A percentile compares a stretch with the other conserved stretches of the same genome.
These are phyloP conservation scores for Sterrhoptilus dennistouni DNA, from an alignment of 2,113 vertebrate species.

Conservation along the genomic window DNA sequence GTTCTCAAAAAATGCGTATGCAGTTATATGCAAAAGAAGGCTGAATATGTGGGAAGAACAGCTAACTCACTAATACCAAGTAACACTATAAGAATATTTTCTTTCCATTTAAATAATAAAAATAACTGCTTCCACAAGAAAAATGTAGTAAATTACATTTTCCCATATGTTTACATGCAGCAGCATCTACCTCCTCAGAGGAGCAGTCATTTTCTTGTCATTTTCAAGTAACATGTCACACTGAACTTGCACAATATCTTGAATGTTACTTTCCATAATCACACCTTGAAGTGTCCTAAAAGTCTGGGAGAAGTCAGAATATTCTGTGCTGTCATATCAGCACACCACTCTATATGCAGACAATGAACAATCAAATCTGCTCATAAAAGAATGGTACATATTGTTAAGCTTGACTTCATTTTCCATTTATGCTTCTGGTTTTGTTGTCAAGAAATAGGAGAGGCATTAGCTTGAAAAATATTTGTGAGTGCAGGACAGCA, in stretches of 20 bases:
- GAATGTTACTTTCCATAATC: conserved; percentile 19
- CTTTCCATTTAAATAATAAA: conserved; percentile 3
- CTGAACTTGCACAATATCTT: neutral
- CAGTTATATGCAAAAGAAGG: neutral
- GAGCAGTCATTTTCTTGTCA: conserved; percentile 31
- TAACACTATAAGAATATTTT: neutral
- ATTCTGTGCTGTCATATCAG: neutral
- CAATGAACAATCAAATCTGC: neutral
- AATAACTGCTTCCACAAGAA: neutral
- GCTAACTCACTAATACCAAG: neutral
- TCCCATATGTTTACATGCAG: neutral
- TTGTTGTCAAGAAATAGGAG: neutral
- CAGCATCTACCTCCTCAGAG: neutral
- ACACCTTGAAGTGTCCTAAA: conserved; percentile 22
- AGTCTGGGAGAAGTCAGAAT: conserved; percentile 4
- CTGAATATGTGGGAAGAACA: neutral
- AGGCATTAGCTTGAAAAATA: neutral
- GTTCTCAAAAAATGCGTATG: neutral
- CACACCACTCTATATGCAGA: neutral
- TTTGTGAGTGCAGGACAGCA: neutral
- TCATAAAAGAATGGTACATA: neutral
- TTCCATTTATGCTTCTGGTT: neutral
- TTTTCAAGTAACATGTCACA: neutral
- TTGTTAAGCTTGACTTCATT: neutral
- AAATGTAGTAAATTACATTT: neutral